Evolutionary conservation across 2,113 vertebrate genomes (phyloP).

Genomic region (Spea bombifrons): DNA sequence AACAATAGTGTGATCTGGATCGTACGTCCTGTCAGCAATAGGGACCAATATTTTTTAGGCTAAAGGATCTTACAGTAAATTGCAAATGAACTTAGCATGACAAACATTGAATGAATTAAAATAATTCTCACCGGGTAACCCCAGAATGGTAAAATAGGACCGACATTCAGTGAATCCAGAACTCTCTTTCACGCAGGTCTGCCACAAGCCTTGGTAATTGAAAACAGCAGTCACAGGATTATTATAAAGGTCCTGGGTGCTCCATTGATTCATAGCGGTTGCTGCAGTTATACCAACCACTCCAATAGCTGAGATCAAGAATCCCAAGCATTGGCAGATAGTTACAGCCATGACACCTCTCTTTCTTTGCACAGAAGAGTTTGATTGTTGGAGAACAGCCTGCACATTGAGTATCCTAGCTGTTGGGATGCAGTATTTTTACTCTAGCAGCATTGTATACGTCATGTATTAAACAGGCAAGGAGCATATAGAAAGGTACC

Average conservation of each 20-base stretch:
- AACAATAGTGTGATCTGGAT: no score
- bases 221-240: constrained; percentile 77
- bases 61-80: no score
- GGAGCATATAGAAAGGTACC: constrained; percentile 45
- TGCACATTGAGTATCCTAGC: constrained; percentile 3
- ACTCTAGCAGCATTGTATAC: constrained; percentile 53
- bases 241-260: constrained; percentile 80
- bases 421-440: constrained; percentile 56
- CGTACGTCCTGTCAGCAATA: no score
- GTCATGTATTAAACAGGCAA: constrained; percentile 54
- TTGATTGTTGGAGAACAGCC: not conserved
- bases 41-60: no score
- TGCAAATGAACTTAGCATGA: no score
- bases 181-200: constrained; percentile 78
- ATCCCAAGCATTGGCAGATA: constrained; percentile 80
- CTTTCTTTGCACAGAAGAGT: not conserved
- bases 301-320: constrained; percentile 73
- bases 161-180: constrained; percentile 86
- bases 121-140: constrained; percentile 79
- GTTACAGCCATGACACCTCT: constrained; percentile 73
- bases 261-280: constrained; percentile 88
- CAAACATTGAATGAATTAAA: not conserved
- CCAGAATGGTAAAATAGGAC: constrained; percentile 83
- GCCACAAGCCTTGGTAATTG: constrained; percentile 86
- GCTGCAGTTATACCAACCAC: constrained; percentile 70